phyloP scores from a whole-genome alignment of 2,888 invertebrate genomes.

The Chymomyza amoena region DNA sequence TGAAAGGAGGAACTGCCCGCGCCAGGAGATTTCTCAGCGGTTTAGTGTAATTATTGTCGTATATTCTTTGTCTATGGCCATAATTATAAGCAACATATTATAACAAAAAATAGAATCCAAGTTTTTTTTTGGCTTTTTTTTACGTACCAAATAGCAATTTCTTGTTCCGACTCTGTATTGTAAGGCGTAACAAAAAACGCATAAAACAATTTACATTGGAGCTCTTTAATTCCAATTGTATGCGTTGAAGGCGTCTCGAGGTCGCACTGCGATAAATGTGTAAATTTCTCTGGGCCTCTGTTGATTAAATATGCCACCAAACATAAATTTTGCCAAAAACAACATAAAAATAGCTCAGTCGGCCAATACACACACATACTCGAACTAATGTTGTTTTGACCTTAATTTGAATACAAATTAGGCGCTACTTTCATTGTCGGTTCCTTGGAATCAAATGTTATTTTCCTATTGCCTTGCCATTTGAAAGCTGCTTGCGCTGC shows the following conservation, averaged over 20 bases:
- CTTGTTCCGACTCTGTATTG: background rate
- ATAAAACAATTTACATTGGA: slow-evolving; percentile 69
- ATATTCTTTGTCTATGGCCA: too few relatives aligned
- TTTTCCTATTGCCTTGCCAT: slow-evolving; percentile 36
- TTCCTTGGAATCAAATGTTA: slow-evolving; percentile 47
- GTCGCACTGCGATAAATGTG: slow-evolving; percentile 55
- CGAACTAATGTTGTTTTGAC: slow-evolving; percentile 41
- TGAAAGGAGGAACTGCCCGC: too few relatives aligned
- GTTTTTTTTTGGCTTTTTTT: too few relatives aligned
- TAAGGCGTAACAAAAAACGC: slow-evolving; percentile 12
- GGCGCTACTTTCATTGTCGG: slow-evolving; percentile 18
- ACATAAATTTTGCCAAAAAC: background rate
- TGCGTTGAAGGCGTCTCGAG: slow-evolving; percentile 7
- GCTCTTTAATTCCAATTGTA: slow-evolving; percentile 1
- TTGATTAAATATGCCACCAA: slow-evolving; percentile 5
- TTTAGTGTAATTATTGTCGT: too few relatives aligned
- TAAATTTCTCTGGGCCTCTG: slow-evolving; percentile 34
- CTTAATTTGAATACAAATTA: slow-evolving; percentile 64
- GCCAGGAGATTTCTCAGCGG: too few relatives aligned
- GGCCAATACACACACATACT: background rate
- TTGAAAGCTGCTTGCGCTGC: background rate
- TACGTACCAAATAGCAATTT: too few relatives aligned
- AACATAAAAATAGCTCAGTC: background rate
- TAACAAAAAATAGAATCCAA: too few relatives aligned
- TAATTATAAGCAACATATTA: too few relatives aligned